Conservation (phyloP, 2,888 invertebrate genomes). For the Entomobrya proxima region DNA sequence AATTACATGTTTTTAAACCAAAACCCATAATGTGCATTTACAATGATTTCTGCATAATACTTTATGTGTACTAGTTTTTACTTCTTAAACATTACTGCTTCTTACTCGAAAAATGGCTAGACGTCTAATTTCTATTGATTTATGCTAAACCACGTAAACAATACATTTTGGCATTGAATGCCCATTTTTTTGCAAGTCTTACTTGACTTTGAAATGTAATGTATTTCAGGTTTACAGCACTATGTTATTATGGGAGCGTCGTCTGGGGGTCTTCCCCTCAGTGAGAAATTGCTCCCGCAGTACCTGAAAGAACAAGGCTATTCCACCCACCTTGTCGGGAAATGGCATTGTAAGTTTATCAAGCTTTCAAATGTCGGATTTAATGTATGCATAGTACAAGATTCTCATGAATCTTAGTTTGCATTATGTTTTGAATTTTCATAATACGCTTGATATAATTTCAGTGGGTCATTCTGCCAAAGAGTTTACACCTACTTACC, state of each 20-base stretch:
- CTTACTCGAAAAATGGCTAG: too few relatives aligned
- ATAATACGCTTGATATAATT: background rate
- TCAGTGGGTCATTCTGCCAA: conserved; percentile 82
- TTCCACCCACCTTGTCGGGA: conserved; percentile 89
- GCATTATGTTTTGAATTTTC: background rate
- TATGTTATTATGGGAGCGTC: conserved; percentile 83
- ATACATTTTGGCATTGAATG: too few relatives aligned
- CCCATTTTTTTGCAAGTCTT: background rate
- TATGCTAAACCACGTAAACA: too few relatives aligned
- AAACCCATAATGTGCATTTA: background rate
- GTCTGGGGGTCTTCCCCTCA: conserved; percentile 84
- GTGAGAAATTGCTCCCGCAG: conserved; percentile 84
- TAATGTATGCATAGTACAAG: too few relatives aligned
- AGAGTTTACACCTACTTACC: conserved; percentile 84
- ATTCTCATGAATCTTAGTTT: background rate
- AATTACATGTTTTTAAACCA: background rate
- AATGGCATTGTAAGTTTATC: conserved; percentile 84
- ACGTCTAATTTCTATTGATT: too few relatives aligned
- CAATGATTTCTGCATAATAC: background rate
- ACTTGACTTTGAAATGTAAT: background rate
- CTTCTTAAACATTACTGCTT: too few relatives aligned
- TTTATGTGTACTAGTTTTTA: background rate
- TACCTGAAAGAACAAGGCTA: conserved; percentile 84
- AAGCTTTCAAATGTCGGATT: too few relatives aligned
- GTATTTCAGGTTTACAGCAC: conserved; percentile 83